Conservation (phyloP, 1,140 invertebrate species). For the Magallana gigas region DNA sequence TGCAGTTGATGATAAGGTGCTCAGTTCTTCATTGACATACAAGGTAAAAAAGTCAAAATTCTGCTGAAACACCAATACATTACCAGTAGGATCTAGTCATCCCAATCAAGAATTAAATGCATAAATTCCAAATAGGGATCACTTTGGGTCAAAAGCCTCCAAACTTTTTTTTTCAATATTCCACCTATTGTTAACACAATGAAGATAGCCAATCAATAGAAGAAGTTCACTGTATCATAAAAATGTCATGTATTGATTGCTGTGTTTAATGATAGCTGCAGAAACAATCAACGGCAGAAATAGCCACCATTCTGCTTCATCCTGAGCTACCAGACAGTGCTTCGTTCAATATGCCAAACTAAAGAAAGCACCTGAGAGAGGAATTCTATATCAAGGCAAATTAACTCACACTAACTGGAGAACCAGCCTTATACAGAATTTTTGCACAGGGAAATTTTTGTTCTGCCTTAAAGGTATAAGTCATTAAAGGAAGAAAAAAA, state of each 20-base stretch:
- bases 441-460: no score
- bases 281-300: constrained; percentile 8
- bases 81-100: not conserved
- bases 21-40: no score
- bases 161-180: constrained; percentile 12
- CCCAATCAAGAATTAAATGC: not conserved
- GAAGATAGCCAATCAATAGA: constrained; percentile 24
- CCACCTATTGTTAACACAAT: constrained; percentile 25
- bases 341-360: constrained; percentile 18
- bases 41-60: no score
- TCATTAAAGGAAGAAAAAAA: no score
- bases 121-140: not conserved
- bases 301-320: constrained; percentile 12
- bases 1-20: not conserved
- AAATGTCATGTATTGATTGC: constrained; percentile 33
- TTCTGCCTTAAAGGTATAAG: no score
- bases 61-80: not conserved
- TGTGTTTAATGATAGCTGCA: constrained; percentile 33
- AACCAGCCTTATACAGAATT: no score
- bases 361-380: constrained; percentile 21
- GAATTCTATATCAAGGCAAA: not conserved
- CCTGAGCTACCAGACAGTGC: not conserved
- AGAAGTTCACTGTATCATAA: constrained; percentile 36
- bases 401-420: not conserved
- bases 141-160: not conserved